Percentiles rank a stretch among this genome's conserved stretches.
Conservation (phyloP, 2,797 vertebrate species). For the Huso huso region DNA sequence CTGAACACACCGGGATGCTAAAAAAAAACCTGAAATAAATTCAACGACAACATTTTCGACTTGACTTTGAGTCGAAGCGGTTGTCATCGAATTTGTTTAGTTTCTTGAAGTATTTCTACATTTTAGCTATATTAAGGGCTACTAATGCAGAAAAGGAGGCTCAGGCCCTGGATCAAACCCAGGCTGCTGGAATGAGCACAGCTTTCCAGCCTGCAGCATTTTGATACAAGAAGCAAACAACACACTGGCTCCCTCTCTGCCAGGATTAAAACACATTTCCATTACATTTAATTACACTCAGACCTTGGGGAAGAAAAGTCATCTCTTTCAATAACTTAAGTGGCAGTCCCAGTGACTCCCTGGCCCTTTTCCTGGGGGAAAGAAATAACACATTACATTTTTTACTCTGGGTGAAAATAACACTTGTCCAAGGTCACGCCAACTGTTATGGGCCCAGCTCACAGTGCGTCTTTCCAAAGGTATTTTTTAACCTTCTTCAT, state of each 20-base stretch:
- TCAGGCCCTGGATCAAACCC: background rate
- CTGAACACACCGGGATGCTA: too few relatives aligned
- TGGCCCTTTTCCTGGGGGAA: background rate
- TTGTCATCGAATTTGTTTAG: too few relatives aligned
- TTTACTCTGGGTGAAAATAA: background rate
- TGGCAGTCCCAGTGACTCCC: background rate
- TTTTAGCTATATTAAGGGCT: too few relatives aligned
- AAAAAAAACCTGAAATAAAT: too few relatives aligned
- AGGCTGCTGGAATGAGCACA: background rate
- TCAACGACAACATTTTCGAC: too few relatives aligned
- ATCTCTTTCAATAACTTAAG: background rate
- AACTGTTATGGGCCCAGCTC: background rate
- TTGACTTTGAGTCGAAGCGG: too few relatives aligned
- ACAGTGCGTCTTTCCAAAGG: too few relatives aligned
- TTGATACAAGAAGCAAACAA: background rate
- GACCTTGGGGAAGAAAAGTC: background rate
- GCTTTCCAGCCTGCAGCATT: background rate
- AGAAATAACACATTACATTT: background rate
- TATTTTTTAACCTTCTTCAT: too few relatives aligned
- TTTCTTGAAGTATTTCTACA: too few relatives aligned
- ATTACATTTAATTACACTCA: slow-evolving; percentile 1
- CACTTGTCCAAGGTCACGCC: background rate
- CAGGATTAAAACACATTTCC: background rate
- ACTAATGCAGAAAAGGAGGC: background rate
- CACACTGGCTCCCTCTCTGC: background rate